Evolutionary conservation across 2,113 vertebrate species (phyloP).

Genomic region (Zapornia atra): DNA sequence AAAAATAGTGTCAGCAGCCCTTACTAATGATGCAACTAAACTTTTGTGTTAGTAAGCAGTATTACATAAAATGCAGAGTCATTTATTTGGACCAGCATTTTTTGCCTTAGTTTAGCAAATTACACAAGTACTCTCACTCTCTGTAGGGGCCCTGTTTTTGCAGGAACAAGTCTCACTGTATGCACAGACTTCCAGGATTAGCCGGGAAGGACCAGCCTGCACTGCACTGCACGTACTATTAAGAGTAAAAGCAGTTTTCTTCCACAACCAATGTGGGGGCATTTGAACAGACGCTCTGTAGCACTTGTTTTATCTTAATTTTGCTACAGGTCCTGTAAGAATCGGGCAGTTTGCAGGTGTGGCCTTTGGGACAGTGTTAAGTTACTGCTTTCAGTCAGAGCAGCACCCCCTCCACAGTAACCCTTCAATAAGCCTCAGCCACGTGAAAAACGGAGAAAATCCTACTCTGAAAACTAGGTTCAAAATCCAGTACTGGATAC

Average conservation of each 20-base stretch:
- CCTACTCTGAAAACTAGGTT: background rate
- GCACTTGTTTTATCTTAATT: background rate
- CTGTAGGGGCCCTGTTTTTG: background rate
- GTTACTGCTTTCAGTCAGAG: background rate
- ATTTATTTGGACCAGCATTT: background rate
- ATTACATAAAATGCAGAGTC: background rate
- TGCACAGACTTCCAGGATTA: background rate
- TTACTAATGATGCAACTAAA: background rate
- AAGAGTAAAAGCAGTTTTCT: background rate
- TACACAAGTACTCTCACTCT: background rate
- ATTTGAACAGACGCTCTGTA: background rate
- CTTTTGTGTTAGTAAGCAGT: background rate
- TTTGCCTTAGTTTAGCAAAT: background rate
- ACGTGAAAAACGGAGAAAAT: background rate
- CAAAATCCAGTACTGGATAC: background rate
- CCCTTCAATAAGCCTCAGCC: background rate
- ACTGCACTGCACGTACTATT: background rate
- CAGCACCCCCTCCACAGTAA: background rate
- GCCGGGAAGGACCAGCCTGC: background rate
- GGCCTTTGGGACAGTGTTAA: background rate
- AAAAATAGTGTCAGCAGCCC: background rate
- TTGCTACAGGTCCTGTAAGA: background rate
- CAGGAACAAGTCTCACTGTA: background rate
- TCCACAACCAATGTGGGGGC: background rate
- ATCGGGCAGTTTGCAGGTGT: background rate